Evolutionary conservation across 2,113 vertebrate species (phyloP), one percentile per base, ranked within the genome.

Genomic region (Silurus glanis): DNA sequence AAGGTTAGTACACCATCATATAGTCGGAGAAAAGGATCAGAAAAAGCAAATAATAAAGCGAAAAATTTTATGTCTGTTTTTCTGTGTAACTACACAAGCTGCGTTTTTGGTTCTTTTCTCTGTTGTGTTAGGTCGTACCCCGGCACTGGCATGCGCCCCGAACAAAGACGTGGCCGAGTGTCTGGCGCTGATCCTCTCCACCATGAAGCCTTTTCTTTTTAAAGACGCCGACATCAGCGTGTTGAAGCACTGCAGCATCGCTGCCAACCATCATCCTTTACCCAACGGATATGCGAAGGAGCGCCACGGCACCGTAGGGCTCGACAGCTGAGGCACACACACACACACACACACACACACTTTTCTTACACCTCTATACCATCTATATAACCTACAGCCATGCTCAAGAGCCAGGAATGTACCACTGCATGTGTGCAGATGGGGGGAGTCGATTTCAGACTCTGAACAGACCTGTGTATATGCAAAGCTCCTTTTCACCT

Each of bases 101-200:
- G 28, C 19, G 17, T 9, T 37, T 5, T 56, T 9, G 45, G 0
- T 61, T 19, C 45, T 17, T 83, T 6, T 12, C n/a, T 56, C 17
- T 51, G 3, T 17, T 12, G 19, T 86, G 76, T 61, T 80, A 94
- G 98, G 97, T 91, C 96, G 96, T 92, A 99, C 97, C 79, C 98
- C 98, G 28, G 98, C 98, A 84, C 92, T 99, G 95, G 97, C 98
- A 5, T 99, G 98, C 0, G 97, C 98, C 62, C 97, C 98, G 55
- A 99, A 99, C 95, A 98, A 99, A 94, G 97, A 99, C 14, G 97
- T 99, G 72, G 98, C 98, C 0, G 97, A 99, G 93, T 99, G 98
- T 91, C 95, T 99, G 94, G 97, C 98, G 91, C 95, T 99, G 90
- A 99, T 99, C 94, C 97, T 99, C 83, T 98, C 98, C 95, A 99